Evolutionary conservation across 2,888 invertebrate genomes (phyloP).

Genomic region (Leptarthrus brevirostris): DNA sequence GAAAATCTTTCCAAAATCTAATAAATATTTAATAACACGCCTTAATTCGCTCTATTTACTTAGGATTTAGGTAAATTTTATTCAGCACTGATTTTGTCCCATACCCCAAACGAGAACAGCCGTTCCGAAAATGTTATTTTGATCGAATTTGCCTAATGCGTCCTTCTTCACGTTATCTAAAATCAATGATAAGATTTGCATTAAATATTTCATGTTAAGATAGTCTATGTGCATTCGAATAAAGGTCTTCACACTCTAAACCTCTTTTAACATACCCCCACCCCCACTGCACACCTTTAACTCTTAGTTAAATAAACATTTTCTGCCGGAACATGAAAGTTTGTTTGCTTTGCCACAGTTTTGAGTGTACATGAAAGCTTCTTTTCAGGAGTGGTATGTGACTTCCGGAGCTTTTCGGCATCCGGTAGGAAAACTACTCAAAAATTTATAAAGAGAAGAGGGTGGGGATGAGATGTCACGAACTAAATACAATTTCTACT

Average conservation of each 20-base stretch:
- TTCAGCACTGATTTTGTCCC: too few relatives aligned
- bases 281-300: neutral
- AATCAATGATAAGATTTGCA: slow-evolving; percentile 26
- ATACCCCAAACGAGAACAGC: too few relatives aligned
- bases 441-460: neutral
- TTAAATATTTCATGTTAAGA: neutral
- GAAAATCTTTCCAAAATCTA: too few relatives aligned
- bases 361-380: slow-evolving; percentile 14
- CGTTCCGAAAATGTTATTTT: neutral
- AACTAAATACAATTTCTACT: slow-evolving; percentile 18
- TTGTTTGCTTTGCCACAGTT: slow-evolving; percentile 28
- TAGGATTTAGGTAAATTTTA: too few relatives aligned
- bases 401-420: slow-evolving; percentile 31
- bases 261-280: neutral
- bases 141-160: slow-evolving; percentile 14
- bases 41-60: too few relatives aligned
- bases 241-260: too few relatives aligned
- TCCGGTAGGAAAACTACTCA: neutral
- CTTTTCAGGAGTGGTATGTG: slow-evolving; percentile 7
- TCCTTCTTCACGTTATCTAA: neutral
- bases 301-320: slow-evolving; percentile 22
- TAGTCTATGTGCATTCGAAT: neutral
- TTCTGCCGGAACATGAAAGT: slow-evolving; percentile 29
- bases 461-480: too few relatives aligned
- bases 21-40: too few relatives aligned